Evolutionary conservation across 1,140 invertebrate species (phyloP).

Genomic region (Bombus sylvicola): DNA sequence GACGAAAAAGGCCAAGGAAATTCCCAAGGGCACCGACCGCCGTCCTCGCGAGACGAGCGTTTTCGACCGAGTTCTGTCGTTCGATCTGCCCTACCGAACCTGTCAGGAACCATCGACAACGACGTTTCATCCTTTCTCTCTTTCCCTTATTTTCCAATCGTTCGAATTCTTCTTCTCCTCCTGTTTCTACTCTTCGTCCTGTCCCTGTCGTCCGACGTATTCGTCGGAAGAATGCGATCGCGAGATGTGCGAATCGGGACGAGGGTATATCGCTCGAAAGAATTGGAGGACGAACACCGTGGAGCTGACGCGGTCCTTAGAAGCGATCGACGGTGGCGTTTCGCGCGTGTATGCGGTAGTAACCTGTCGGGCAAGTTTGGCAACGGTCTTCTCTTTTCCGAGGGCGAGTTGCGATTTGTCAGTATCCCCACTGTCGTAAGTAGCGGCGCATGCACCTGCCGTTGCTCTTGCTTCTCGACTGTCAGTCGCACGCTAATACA

Average conservation of each 20-base stretch:
- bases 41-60: constrained; percentile 8
- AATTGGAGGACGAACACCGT: not conserved
- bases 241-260: too few relatives aligned
- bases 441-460: constrained; percentile 59
- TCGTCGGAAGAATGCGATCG: not conserved
- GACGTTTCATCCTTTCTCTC: not conserved
- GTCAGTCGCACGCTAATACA: constrained; percentile 54
- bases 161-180: not conserved
- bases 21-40: constrained; percentile 70
- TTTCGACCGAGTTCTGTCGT: not conserved
- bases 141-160: not conserved
- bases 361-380: constrained; percentile 50
- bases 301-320: not conserved
- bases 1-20: constrained; percentile 73
- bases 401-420: constrained; percentile 50
- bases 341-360: not conserved
- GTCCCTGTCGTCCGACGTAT: not conserved
- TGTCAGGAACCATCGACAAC: not conserved
- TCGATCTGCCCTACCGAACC: too few relatives aligned
- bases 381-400: constrained; percentile 38
- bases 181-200: not conserved
- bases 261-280: not conserved
- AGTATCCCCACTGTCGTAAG: constrained; percentile 36
- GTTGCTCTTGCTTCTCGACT: constrained; percentile 5
- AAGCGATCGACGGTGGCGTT: not conserved